Evolutionary conservation across 1,140 invertebrate genomes (phyloP), one percentile per base, ranked within the genome.

Genomic region (Eumeta japonica): DNA sequence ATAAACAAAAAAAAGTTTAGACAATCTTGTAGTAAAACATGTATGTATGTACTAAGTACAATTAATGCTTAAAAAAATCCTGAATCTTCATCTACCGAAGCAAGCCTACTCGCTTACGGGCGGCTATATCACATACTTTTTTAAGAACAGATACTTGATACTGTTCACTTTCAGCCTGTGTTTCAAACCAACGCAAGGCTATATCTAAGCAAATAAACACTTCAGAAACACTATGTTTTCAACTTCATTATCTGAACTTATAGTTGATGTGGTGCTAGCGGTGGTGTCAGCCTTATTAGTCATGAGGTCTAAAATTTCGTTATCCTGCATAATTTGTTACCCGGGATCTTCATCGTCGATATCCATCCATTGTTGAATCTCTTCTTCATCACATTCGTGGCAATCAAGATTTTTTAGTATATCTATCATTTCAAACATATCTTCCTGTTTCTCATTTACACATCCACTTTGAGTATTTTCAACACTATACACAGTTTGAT

Each of bases 101-200:
- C 45, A 47, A 47, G 39, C 45, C n/a, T n/a, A n/a, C n/a, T n/a
- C 45, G 34, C 36, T 51, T 48, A 43, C 35, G 37, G 41, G 45
- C 37, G 43, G 46, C 49, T 46, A 48, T 35, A 39, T 46, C 40
- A 46, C 38, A 39, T 48, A 48, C 31, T 48, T 52, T 52, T 46
- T 46, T 44, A 24, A 48, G 43, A 28, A 46, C 49, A 45, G 40
- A 45, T 43, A 48, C 45, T 45, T 45, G 40, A 39, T 45, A 40
- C 39, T 43, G 41, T 29, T 47, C 42, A 39, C 42, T 42, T 24
- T 50, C 48, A 14, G 42, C 42, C 24, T 50, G 48, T 39, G 34
- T 31, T 47, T 51, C 31, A 48, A 47, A 51, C 48, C 46, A 52
- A 15, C 45, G 35, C 48, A 45, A 43, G 37, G 42, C 39, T 40